A percentile compares a stretch with the other conserved stretches of the same genome.
Evolutionary conservation across 2,113 vertebrate species (phyloP).

Genomic region (Tetrax tetrax): DNA sequence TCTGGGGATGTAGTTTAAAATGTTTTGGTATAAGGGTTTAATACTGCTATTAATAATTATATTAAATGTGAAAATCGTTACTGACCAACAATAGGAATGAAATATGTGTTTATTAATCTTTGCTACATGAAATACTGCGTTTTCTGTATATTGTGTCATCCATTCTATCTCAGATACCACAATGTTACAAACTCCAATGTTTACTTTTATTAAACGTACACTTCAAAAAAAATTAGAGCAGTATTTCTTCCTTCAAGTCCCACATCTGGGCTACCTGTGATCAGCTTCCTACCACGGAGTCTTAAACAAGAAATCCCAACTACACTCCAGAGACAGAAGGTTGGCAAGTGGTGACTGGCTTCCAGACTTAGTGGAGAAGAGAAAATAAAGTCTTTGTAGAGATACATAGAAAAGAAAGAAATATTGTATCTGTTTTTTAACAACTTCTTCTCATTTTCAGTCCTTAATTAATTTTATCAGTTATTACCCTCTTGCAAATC

Average conservation of each 20-base stretch:
- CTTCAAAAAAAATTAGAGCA: neutral
- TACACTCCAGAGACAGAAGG: neutral
- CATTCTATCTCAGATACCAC: neutral
- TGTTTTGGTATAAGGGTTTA: neutral
- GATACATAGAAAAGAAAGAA: neutral
- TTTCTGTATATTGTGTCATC: fast-evolving
- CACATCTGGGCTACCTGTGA: neutral
- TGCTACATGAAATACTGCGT: neutral
- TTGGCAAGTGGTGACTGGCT: neutral
- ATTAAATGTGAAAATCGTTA: neutral
- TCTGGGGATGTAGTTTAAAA: neutral
- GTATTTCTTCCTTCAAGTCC: neutral
- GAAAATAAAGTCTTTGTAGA: neutral
- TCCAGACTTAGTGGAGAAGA: neutral
- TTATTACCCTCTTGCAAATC: neutral
- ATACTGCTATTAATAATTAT: neutral
- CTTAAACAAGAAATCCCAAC: constrained; percentile 25
- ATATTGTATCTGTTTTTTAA: neutral
- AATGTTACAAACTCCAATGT: neutral
- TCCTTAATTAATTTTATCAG: neutral
- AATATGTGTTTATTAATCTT: neutral
- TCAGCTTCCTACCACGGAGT: neutral
- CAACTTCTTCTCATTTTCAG: neutral
- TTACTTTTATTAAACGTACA: neutral
- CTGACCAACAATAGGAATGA: neutral